These are phyloP conservation scores for Notarius lentiginosus DNA, from an alignment of 2,113 vertebrate genomes.

Conservation along the genomic window DNA sequence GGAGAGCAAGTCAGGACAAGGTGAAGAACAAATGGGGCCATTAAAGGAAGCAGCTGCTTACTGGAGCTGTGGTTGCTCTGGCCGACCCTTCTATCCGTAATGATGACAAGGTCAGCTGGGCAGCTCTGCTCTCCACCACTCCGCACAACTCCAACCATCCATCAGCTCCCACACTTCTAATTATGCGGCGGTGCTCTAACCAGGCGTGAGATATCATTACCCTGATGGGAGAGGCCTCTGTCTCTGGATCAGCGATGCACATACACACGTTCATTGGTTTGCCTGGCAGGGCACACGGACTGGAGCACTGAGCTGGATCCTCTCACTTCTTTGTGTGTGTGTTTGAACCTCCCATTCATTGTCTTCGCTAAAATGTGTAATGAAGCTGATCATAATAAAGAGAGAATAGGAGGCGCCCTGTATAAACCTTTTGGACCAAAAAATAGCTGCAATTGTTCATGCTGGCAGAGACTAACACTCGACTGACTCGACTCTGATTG, in stretches of 20 bases:
- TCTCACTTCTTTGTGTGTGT: not conserved
- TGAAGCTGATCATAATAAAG: conserved; percentile 34
- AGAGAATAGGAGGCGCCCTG: not conserved
- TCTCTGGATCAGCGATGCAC: conserved; percentile 20
- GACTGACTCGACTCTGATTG: conserved; percentile 1
- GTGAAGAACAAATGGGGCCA: conserved; percentile 62
- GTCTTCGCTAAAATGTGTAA: conserved; percentile 11
- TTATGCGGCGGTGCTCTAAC: conserved; percentile 49
- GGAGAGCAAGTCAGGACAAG: conserved; percentile 44
- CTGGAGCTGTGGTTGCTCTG: conserved; percentile 47
- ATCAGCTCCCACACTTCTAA: conserved; percentile 53
- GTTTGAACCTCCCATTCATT: conserved; percentile 13
- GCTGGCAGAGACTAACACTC: conserved; percentile 24
- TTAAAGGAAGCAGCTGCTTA: conserved; percentile 61
- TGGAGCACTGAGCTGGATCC: conserved; percentile 29
- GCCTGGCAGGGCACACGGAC: conserved; percentile 34
- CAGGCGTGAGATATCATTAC: conserved; percentile 58
- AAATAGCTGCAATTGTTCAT: conserved; percentile 8
- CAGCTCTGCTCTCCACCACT: conserved; percentile 31
- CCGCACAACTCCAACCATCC: conserved; percentile 42
- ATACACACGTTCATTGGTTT: not conserved
- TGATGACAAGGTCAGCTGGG: conserved; percentile 58
- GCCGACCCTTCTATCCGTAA: conserved; percentile 55
- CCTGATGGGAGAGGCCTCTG: conserved; percentile 42
- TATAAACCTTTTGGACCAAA: conserved; percentile 6